Base-by-base conservation (phyloP, 2,888 invertebrate species). In the Chromoteleia sp. region DNA sequence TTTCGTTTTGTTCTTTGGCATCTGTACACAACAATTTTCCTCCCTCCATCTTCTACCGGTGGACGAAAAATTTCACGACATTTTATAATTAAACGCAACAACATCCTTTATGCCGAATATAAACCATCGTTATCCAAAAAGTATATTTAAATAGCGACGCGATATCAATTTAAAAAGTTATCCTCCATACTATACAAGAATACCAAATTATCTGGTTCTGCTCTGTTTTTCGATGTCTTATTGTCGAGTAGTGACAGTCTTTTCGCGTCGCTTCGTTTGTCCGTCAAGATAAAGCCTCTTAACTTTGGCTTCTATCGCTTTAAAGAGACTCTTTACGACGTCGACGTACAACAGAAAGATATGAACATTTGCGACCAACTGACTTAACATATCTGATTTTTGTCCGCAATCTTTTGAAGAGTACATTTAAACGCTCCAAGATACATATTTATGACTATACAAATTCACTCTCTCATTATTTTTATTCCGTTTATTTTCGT, bases 231-330 rank as follows among this genome's bases (percentile, higher is more conserved):
- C 50, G 29, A 58, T 52, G 61, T 52, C 30, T 74, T 63, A 45
- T 74, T 63, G 50, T 61, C 8, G 21, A 52, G 52, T 19, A 58
- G 70, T 33, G 58, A 73, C 41, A 58, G 75, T 58, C 65, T 48
- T 75, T 75, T 50, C 30, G 50, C 33, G 50, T 48, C 67, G 75
- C 58, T 58, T 67, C 75, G 75, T 75, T 75, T 65, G 54, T 65
- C 52, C 52, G 43, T 76, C 58, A 67, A 76, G 67, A 67, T 76
- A 76, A 76, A 67, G 56, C 67, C 33, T 58, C 59, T 68, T 59
- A 76, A 50, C 52, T 68, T 67, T 41, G 58, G 39, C 50, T 75
- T 67, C 58, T 39, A 67, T 67, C 25, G 41, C 67, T 67, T 67
- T 59, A 43, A 50, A 59, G 41, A 48, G 65, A 56, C 29, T 45